Conservation (phyloP, 2,888 invertebrate genomes). For the Chironomus riparius region DNA sequence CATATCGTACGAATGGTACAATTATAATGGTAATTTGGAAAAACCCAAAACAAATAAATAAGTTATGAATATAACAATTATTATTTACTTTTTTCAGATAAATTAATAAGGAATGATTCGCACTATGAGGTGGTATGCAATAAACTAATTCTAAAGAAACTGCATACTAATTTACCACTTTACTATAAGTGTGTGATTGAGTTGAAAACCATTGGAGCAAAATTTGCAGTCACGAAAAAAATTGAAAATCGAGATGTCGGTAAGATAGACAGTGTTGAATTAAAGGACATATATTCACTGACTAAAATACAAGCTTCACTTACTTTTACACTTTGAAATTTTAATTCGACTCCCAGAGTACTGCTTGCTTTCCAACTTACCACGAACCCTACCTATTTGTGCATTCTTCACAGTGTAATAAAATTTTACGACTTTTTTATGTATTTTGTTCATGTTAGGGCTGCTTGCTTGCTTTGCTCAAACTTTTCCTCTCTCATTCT, state of each 20-base stretch:
- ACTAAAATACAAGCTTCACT: too few species aligned
- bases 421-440: constrained; percentile 28
- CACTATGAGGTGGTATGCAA: neutral
- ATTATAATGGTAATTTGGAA: too few species aligned
- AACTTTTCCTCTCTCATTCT: neutral
- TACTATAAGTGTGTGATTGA: constrained; percentile 7
- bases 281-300: too few species aligned
- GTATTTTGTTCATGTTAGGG: constrained; percentile 13
- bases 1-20: too few species aligned
- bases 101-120: neutral
- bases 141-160: neutral
- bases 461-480: neutral
- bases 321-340: too few species aligned
- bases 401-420: constrained; percentile 5
- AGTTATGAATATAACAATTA: too few species aligned
- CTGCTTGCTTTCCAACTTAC: too few species aligned
- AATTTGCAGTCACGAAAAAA: neutral
- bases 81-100: neutral
- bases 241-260: neutral
- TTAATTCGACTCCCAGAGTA: too few species aligned
- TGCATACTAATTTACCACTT: neutral
- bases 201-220: neutral
- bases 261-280: neutral
- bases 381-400: too few species aligned
- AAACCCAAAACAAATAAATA: too few species aligned